Conservation (phyloP, 2,888 invertebrate genomes). For the Cephus runcator region DNA sequence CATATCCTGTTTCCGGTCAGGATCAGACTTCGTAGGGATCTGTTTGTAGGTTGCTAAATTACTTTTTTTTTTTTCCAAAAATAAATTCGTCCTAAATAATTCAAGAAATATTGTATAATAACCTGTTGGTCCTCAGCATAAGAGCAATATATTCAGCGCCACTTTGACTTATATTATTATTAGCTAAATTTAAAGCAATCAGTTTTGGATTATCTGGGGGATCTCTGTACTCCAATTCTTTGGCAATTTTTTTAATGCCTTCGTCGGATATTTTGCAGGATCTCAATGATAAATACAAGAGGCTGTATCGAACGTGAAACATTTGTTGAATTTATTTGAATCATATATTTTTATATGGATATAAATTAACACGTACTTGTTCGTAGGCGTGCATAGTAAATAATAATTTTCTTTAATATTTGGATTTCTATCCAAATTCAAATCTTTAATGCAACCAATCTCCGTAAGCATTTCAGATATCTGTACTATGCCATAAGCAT, state of each 20-base stretch:
- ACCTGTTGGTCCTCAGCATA: constrained; percentile 54
- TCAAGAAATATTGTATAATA: background rate
- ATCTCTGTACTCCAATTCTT: constrained; percentile 41
- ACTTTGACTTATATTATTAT: constrained; percentile 56
- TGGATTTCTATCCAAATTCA: constrained; percentile 60
- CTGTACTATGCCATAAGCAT: constrained; percentile 46
- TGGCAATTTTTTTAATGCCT: constrained; percentile 46
- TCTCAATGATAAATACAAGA: constrained; percentile 51
- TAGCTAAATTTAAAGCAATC: constrained; percentile 56
- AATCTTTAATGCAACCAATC: constrained; percentile 44
- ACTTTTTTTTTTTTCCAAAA: constrained; percentile 29
- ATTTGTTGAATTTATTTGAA: background rate
- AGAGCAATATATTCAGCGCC: constrained; percentile 50
- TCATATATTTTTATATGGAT: background rate
- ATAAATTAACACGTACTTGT: constrained; percentile 28
- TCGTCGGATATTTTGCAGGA: constrained; percentile 54
- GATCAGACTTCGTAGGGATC: constrained; percentile 40
- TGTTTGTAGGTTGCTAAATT: constrained; percentile 18
- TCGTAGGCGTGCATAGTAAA: constrained; percentile 42
- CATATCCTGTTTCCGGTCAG: constrained; percentile 42
- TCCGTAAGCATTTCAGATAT: constrained; percentile 45
- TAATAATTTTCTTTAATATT: constrained; percentile 54
- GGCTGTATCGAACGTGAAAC: constrained; percentile 19
- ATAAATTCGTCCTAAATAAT: constrained; percentile 37
- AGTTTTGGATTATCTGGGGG: constrained; percentile 38